phyloP scores from a whole-genome alignment of 1,140 invertebrate species.

The Formica exsecta region DNA sequence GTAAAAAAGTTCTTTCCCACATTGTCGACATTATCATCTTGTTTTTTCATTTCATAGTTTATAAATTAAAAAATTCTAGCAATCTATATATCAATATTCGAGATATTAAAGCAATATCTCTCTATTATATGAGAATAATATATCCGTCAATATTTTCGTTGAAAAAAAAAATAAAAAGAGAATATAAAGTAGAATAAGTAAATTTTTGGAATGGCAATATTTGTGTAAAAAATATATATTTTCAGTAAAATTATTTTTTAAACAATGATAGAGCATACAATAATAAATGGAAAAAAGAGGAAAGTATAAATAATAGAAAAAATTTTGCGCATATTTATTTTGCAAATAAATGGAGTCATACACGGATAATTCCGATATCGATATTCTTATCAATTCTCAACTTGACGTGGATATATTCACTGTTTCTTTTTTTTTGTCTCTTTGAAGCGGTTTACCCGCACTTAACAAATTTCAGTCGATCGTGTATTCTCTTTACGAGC shows the following conservation, averaged over 20 bases:
- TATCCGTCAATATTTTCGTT: neutral
- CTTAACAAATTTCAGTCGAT: constrained; percentile 26
- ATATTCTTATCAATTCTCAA: neutral
- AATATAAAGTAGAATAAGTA: neutral
- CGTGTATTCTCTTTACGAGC: constrained; percentile 32
- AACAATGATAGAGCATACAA: neutral
- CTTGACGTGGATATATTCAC: neutral
- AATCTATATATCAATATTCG: neutral
- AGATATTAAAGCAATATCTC: neutral
- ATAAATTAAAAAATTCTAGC: neutral
- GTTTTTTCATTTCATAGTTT: neutral
- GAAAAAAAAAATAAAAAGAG: neutral
- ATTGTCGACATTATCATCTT: neutral
- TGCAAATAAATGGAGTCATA: neutral
- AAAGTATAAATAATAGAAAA: neutral
- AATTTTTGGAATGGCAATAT: neutral
- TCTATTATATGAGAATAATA: neutral
- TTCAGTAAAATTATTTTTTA: neutral
- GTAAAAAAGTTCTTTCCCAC: neutral
- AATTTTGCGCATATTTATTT: constrained; percentile 1
- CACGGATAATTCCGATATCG: neutral
- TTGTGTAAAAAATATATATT: neutral
- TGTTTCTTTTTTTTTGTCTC: neutral
- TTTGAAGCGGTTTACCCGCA: neutral
- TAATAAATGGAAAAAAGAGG: neutral